A percentile compares a stretch with the other conserved stretches of the same genome.
phyloP scores from a whole-genome alignment of 2,113 vertebrate genomes.

The Caloenas nicobarica region DNA sequence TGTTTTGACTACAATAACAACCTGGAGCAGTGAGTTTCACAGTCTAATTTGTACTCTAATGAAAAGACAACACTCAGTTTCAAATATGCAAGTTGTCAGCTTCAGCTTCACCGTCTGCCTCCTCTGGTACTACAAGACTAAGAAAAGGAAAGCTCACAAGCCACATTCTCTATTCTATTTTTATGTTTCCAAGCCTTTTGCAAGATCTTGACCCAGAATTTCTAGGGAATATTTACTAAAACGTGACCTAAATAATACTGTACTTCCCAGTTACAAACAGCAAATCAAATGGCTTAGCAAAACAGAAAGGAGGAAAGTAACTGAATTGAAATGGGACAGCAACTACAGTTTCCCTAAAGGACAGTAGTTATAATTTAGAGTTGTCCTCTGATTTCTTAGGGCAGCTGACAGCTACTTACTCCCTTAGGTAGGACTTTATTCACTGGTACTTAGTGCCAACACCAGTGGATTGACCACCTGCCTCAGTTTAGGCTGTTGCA shows the following conservation, averaged over 20 bases:
- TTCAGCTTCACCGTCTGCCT: neutral
- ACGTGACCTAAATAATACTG: neutral
- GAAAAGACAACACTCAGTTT: neutral
- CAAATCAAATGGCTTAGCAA: neutral
- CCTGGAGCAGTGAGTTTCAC: neutral
- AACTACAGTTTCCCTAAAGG: neutral
- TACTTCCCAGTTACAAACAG: neutral
- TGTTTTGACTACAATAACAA: neutral
- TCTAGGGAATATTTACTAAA: conserved; percentile 2
- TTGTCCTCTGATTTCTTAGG: neutral
- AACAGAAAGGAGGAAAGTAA: neutral
- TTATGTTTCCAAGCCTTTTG: neutral
- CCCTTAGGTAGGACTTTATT: neutral
- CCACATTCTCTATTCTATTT: neutral
- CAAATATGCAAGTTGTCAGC: neutral
- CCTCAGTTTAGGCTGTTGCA: neutral
- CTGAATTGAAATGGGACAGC: neutral
- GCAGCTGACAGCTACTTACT: neutral
- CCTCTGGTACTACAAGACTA: neutral
- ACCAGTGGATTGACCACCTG: neutral
- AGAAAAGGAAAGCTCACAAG: neutral
- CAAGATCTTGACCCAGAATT: neutral
- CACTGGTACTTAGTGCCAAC: neutral
- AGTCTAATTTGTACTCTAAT: neutral
- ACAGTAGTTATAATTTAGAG: neutral